Evolutionary conservation across 1,140 invertebrate genomes (phyloP).

Genomic region (Contarinia nasturtii): DNA sequence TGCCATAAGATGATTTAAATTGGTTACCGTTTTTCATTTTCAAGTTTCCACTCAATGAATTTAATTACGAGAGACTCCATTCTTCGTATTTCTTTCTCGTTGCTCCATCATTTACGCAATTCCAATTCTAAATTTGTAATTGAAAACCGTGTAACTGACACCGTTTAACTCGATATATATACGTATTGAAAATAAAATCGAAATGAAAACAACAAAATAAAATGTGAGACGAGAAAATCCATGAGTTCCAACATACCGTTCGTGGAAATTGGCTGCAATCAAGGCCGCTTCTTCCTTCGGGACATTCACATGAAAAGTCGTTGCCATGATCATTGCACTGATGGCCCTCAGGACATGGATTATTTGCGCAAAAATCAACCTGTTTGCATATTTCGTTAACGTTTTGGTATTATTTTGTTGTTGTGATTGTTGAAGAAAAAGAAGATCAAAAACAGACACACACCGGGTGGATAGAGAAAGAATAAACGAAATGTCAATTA

Average conservation of each 20-base stretch:
- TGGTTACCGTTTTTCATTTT: no score
- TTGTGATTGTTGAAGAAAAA: no score
- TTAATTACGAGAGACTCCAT: no score
- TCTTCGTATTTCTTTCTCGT: no score
- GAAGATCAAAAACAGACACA: neutral
- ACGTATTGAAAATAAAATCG: neutral
- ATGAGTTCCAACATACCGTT: constrained; percentile 26
- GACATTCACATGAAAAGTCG: constrained; percentile 52
- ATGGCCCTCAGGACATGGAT: constrained; percentile 41
- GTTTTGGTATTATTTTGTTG: no score
- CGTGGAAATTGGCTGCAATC: constrained; percentile 34
- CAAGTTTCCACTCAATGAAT: no score
- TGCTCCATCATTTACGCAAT: neutral
- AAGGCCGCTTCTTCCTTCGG: constrained; percentile 41
- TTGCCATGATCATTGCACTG: constrained; percentile 48
- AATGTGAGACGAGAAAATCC: neutral
- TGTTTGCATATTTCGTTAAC: no score
- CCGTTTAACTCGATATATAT: neutral
- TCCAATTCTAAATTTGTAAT: neutral
- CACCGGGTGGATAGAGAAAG: neutral
- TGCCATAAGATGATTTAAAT: no score
- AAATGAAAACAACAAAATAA: neutral
- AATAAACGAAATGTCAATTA: neutral
- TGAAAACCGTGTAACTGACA: neutral
- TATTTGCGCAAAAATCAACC: constrained; percentile 51